Percentiles rank a stretch among this genome's conserved stretches.
These are phyloP conservation scores for Sparidentex hasta DNA, from an alignment of 2,797 vertebrate genomes.

Conservation along the genomic window DNA sequence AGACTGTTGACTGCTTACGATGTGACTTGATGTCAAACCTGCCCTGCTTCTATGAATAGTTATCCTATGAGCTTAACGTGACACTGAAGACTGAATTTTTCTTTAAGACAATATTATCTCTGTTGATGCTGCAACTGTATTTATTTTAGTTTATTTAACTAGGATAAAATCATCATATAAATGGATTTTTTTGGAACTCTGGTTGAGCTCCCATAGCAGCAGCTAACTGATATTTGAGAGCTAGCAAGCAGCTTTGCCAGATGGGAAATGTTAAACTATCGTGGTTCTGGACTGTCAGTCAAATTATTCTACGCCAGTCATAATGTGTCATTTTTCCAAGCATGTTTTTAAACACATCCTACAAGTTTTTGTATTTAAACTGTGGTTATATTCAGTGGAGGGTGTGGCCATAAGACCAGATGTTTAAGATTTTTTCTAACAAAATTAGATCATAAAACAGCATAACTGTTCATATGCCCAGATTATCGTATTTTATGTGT, in stretches of 20 bases:
- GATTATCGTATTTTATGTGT: too few species aligned
- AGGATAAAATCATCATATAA: background rate
- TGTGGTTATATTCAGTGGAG: too few species aligned
- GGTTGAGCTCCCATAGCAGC: background rate
- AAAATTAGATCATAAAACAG: too few species aligned
- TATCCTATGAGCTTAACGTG: background rate
- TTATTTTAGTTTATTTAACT: background rate
- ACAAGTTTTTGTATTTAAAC: too few species aligned
- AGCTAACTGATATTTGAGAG: constrained; percentile 7
- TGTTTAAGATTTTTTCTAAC: too few species aligned
- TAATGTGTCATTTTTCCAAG: too few species aligned
- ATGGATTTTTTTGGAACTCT: background rate
- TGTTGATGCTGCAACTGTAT: background rate
- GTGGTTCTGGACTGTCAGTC: too few species aligned
- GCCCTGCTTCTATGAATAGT: background rate
- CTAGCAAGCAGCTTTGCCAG: background rate
- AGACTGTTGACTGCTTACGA: constrained; percentile 9
- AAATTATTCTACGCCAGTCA: too few species aligned
- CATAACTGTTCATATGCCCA: too few species aligned
- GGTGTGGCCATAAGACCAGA: too few species aligned
- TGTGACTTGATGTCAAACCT: constrained; percentile 9
- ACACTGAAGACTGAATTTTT: background rate
- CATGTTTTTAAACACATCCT: too few species aligned
- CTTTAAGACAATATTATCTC: background rate
- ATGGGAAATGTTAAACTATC: too few species aligned